These are phyloP conservation scores for Drosophila rubida DNA, from an alignment of 2,888 invertebrate genomes.

Conservation along the genomic window DNA sequence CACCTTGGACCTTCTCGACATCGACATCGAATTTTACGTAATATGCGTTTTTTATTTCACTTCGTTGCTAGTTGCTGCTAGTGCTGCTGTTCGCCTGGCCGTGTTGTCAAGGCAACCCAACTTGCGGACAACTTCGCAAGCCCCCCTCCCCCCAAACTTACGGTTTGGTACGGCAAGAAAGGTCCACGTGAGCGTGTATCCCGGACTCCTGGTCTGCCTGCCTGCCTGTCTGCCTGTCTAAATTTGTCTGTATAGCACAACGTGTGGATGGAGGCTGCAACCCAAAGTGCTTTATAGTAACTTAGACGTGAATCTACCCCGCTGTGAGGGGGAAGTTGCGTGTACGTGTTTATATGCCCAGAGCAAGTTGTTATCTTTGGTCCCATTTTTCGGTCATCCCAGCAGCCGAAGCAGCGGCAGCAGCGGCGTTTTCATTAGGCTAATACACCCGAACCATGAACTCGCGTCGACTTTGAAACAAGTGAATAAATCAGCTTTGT, in stretches of 20 bases:
- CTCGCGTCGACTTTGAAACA: conserved; percentile 18
- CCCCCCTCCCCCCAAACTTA: neutral
- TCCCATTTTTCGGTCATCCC: conserved; percentile 42
- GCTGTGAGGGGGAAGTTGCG: neutral
- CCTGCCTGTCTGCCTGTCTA: conserved; percentile 24
- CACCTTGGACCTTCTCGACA: neutral
- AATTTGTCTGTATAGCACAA: conserved; percentile 23
- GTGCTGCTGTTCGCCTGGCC: conserved; percentile 30
- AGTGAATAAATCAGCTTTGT: conserved; percentile 50
- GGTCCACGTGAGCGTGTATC: conserved; percentile 28
- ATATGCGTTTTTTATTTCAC: conserved; percentile 73
- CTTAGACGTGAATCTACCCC: conserved; percentile 31
- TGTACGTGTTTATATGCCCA: conserved; percentile 49
- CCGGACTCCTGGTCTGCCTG: neutral
- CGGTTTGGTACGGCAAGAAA: conserved; percentile 11
- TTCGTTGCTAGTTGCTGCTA: conserved; percentile 23
- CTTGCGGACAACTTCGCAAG: neutral
- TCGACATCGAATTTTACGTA: conserved; percentile 72
- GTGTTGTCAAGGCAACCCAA: conserved; percentile 38
- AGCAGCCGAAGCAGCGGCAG: neutral
- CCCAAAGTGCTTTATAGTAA: conserved; percentile 68
- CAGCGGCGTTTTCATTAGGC: conserved; percentile 53
- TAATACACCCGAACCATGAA: conserved; percentile 30
- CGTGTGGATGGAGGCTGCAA: conserved; percentile 6
- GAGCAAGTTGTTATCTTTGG: conserved; percentile 47